Conservation (phyloP, 2,888 invertebrate species). For the Lymantria dispar region DNA sequence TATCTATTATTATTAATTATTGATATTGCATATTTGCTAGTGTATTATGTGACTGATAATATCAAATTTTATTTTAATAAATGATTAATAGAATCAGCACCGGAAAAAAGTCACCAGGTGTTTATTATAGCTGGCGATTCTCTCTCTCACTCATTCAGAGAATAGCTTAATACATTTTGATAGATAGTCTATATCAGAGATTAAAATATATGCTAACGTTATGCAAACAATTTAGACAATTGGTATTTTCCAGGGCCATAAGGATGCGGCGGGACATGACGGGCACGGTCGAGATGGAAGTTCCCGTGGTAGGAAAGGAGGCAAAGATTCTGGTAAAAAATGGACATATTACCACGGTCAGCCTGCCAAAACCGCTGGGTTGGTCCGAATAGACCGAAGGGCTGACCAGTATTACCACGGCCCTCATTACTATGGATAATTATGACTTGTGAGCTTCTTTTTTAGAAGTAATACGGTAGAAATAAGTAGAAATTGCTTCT, state of each 20-base stretch:
- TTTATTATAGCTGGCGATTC: too few species aligned
- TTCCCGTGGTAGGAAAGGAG: constrained; percentile 70
- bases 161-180: too few species aligned
- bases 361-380: constrained; percentile 61
- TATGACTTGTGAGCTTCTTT: background rate
- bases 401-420: constrained; percentile 51
- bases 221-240: background rate
- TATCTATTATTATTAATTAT: too few species aligned
- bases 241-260: constrained; percentile 72
- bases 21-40: too few species aligned
- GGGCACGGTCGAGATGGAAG: constrained; percentile 74
- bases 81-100: too few species aligned
- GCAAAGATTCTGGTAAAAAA: constrained; percentile 75
- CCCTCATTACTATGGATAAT: constrained; percentile 56
- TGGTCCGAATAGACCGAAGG: constrained; percentile 55
- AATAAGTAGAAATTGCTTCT: background rate
- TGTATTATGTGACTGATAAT: too few species aligned
- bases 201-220: too few species aligned
- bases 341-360: constrained; percentile 81
- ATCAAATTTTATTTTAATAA: too few species aligned
- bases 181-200: too few species aligned
- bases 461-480: background rate
- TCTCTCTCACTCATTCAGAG: too few species aligned
- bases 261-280: constrained; percentile 80
- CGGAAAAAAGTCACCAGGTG: too few species aligned